These are phyloP conservation scores for Cosmopolites sordidus DNA, from an alignment of 2,888 invertebrate species.

Conservation along the genomic window DNA sequence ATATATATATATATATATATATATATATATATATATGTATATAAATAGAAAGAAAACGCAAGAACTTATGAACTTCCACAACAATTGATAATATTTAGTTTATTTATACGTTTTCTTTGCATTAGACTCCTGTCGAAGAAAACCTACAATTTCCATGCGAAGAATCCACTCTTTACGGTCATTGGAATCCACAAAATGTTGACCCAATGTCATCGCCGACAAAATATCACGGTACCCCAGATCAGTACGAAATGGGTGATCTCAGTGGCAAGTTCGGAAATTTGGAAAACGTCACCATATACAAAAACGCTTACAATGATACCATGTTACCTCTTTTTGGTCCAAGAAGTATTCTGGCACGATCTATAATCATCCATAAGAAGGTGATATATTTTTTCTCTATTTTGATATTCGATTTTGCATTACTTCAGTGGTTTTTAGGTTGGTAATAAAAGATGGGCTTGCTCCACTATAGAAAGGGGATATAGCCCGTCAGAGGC, in stretches of 20 bases:
- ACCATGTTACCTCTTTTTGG: constrained; percentile 79
- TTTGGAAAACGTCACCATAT: constrained; percentile 60
- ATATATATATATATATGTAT: too few relatives aligned
- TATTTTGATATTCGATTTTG: too few relatives aligned
- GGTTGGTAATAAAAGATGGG: constrained; percentile 65
- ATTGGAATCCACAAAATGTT: constrained; percentile 79
- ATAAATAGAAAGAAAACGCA: too few relatives aligned
- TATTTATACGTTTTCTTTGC: neutral
- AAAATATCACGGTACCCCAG: constrained; percentile 63
- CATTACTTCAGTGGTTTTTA: constrained; percentile 32
- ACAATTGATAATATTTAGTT: too few relatives aligned
- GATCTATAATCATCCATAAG: constrained; percentile 82
- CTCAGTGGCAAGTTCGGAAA: constrained; percentile 82
- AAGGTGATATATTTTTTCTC: constrained; percentile 47
- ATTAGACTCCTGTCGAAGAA: constrained; percentile 74
- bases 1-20: too few relatives aligned
- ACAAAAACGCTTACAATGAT: constrained; percentile 66
- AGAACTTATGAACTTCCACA: too few relatives aligned
- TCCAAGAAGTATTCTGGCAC: constrained; percentile 72
- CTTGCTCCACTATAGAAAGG: constrained; percentile 79
- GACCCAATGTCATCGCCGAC: constrained; percentile 59
- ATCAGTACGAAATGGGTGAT: constrained; percentile 84
- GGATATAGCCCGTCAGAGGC: constrained; percentile 87
- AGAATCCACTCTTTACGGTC: constrained; percentile 73
- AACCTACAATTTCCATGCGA: constrained; percentile 86